These are phyloP conservation scores for Falco columbarius DNA, from an alignment of 2,797 vertebrate species.

Conservation along the genomic window DNA sequence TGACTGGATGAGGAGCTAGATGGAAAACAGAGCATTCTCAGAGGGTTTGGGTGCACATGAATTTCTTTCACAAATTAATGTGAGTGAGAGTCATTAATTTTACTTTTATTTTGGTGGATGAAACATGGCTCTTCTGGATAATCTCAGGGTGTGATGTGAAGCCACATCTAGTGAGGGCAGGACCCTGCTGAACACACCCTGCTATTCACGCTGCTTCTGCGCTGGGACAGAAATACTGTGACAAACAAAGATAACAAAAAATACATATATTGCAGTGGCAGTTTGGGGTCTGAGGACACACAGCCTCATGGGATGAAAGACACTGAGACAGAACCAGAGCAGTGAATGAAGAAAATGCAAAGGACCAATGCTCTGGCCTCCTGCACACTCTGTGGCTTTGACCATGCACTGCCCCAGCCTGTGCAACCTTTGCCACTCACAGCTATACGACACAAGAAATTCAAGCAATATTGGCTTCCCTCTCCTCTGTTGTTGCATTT, in stretches of 20 bases:
- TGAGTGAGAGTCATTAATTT: slow-evolving; percentile 18
- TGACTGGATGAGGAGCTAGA: slow-evolving; percentile 28
- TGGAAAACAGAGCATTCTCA: slow-evolving; percentile 56
- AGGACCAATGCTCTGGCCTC: rapidly evolving
- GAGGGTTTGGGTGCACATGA: neutral
- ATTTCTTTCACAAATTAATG: slow-evolving; percentile 34
- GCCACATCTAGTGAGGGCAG: neutral
- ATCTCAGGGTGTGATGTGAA: neutral
- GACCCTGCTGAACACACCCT: neutral
- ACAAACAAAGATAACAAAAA: neutral
- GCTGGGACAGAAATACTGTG: neutral
- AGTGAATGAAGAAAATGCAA: neutral
- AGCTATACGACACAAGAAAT: neutral
- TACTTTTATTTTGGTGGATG: slow-evolving; percentile 13
- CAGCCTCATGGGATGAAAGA: neutral
- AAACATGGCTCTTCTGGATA: neutral
- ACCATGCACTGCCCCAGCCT: neutral
- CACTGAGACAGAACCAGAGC: neutral
- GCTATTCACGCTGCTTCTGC: neutral
- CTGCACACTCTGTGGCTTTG: neutral
- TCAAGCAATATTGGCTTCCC: neutral
- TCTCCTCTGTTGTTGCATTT: neutral
- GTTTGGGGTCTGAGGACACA: neutral
- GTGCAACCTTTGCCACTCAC: neutral
- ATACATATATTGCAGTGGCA: neutral